phyloP scores from a whole-genome alignment of 2,113 vertebrate genomes.

The Castor canadensis region DNA sequence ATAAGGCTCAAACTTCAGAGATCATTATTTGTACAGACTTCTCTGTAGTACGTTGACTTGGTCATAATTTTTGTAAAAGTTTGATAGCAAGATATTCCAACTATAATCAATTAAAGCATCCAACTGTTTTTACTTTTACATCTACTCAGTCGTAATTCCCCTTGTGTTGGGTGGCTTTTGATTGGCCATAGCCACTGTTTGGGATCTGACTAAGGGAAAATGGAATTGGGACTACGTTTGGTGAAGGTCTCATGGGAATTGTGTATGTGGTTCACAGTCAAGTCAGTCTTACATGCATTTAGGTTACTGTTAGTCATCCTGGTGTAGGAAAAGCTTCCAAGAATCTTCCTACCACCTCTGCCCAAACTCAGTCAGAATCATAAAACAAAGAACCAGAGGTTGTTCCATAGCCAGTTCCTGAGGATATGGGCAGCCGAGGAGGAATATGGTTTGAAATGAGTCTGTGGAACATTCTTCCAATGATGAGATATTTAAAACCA shows the following conservation, averaged over 20 bases:
- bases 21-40: neutral
- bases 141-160: neutral
- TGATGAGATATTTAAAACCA: neutral
- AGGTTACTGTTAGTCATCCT: neutral
- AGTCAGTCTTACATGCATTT: neutral
- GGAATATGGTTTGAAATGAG: neutral
- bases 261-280: neutral
- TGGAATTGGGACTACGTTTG: rapidly evolving
- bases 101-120: neutral
- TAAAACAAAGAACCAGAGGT: neutral
- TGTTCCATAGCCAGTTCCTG: neutral
- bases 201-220: neutral
- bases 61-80: neutral
- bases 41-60: neutral
- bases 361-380: neutral
- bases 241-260: neutral
- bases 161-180: neutral
- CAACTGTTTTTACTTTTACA: neutral
- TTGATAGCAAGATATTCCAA: neutral
- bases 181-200: neutral
- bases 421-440: neutral
- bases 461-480: neutral
- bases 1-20: neutral
- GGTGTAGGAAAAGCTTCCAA: neutral
- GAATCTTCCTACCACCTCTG: neutral